Evolutionary conservation across 2,888 invertebrate species (phyloP), one percentile per base, ranked within the genome.

Genomic region (Eilema caniola): DNA sequence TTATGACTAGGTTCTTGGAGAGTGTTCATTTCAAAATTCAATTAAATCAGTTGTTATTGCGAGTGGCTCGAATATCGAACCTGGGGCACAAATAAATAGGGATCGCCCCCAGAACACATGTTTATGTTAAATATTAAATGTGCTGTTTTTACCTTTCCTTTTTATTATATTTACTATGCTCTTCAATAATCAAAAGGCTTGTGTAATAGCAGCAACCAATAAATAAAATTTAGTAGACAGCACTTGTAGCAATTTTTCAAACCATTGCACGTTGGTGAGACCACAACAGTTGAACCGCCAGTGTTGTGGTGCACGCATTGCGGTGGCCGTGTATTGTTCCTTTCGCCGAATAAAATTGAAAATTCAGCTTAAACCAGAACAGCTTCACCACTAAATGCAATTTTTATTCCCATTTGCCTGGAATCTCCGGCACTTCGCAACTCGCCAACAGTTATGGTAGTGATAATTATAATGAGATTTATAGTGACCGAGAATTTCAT

Each of bases 341-440:
- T 78, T 82, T 77, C 73, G 73, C 82, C 70, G 61, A 75, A 78
- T 80, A 83, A 79, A 82, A 82, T 78, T 82, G 78, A 81, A 85
- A 83, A 85, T 81, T 74, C 78, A 73, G 77, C 68, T 78, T 75
- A 64, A 74, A 77, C 75, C 72, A 69, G 71, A 75, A 71, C 73
- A 76, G 75, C 71, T 82, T 70, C 73, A 64, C 68, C 70, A 64
- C 71, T 71, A 71, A 74, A 79, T 74, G 73, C 77, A 72, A 70
- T 70, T 77, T 82, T 81, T 81, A 80, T 79, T 74, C 74, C 70
- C 31, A 63, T 70, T 75, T 62, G 63, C 63, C 16, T 47, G 53
- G n/a, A 74, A 74, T 60, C 72, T 69, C 53, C 69, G 64, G 67
- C 60, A 66, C 71, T 73, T 59, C 59, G 71, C 56, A 62, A 24